Percentiles rank a stretch among this genome's conserved stretches.
Conservation (phyloP, 2,113 vertebrate species). For the Anarrhichthys ocellatus region DNA sequence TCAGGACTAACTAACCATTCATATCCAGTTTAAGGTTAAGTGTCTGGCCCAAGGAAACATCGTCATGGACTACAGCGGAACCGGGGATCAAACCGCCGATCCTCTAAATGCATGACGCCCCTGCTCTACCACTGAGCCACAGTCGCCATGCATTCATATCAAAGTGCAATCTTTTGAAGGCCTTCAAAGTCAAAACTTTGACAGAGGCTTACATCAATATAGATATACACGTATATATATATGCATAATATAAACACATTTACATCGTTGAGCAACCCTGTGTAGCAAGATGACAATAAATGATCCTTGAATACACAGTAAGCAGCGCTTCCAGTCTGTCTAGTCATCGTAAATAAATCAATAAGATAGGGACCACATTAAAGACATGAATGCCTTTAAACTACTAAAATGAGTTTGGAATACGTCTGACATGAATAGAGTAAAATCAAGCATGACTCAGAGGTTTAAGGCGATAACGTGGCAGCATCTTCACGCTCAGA, state of each 20-base stretch:
- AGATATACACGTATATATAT: too few species aligned
- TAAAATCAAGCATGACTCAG: neutral
- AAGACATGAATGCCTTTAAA: neutral
- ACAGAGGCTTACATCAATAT: neutral
- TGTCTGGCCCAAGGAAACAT: too few species aligned
- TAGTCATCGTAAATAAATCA: neutral
- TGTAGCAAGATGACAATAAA: too few species aligned
- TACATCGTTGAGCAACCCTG: too few species aligned
- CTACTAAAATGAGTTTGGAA: neutral
- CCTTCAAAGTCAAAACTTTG: neutral
- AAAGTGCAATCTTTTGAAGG: neutral
- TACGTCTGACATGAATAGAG: neutral
- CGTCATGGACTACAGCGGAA: too few species aligned
- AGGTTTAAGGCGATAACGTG: neutral
- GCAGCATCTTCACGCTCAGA: constrained; percentile 4
- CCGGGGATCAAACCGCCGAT: too few species aligned
- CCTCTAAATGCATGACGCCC: too few species aligned
- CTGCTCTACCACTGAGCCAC: too few species aligned
- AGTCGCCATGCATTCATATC: neutral
- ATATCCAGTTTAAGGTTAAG: too few species aligned
- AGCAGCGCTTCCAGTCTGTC: neutral
- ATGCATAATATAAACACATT: too few species aligned
- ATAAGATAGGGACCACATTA: neutral
- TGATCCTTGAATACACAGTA: neutral
- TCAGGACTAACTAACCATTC: too few species aligned